phyloP scores from a whole-genome alignment of 2,113 vertebrate species.

The Natator depressus region DNA sequence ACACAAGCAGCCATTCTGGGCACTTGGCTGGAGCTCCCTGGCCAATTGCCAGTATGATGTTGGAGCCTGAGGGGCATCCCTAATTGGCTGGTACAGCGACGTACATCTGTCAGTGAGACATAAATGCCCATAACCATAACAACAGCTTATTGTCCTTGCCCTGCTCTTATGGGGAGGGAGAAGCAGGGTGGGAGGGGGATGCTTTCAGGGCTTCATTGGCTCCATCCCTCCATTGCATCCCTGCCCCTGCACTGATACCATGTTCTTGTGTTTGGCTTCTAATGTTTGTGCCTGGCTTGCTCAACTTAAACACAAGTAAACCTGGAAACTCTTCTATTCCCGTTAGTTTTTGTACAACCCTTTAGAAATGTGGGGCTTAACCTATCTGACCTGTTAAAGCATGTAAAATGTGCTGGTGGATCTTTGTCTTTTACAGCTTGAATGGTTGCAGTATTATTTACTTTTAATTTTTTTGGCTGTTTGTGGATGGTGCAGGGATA shows the following conservation, averaged over 20 bases:
- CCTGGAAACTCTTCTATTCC: background rate
- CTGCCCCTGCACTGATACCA: background rate
- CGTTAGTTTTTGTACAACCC: no score
- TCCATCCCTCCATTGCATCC: no score
- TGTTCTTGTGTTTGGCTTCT: background rate
- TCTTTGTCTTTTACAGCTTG: background rate
- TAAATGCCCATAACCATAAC: background rate
- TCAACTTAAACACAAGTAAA: background rate
- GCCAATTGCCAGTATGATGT: background rate
- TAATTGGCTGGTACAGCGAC: background rate
- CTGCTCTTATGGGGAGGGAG: background rate
- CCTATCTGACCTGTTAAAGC: background rate
- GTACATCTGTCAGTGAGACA: background rate
- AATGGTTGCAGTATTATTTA: background rate
- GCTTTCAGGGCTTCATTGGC: background rate
- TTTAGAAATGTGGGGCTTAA: no score
- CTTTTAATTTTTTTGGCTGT: background rate
- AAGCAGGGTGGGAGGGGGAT: no score
- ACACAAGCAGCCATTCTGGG: background rate
- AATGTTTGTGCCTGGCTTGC: background rate
- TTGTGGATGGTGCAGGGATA: background rate
- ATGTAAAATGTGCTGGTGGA: background rate
- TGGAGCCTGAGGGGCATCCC: background rate
- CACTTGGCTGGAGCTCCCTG: background rate
- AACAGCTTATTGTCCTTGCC: background rate